phyloP scores from a whole-genome alignment of 2,888 invertebrate genomes.

The Leptinotarsa juncta region DNA sequence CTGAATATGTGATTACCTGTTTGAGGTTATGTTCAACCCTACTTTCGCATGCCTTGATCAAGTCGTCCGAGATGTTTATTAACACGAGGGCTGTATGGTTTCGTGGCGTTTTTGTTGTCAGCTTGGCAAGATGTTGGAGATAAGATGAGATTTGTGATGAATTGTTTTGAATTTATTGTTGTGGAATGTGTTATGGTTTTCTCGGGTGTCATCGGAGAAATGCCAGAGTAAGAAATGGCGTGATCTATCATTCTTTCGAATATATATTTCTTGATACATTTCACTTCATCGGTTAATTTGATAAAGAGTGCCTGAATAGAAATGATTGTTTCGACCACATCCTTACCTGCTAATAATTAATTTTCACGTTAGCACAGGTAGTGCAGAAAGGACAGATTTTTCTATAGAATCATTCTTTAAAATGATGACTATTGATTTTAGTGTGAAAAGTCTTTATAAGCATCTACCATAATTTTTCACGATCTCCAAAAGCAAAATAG shows the following conservation, averaged over 20 bases:
- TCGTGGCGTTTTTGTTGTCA: conserved; percentile 36
- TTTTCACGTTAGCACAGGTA: too few species aligned
- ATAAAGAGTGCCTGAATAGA: background rate
- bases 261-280: background rate
- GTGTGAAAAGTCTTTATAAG: too few species aligned
- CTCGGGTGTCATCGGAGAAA: conserved; percentile 12
- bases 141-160: conserved; percentile 36
- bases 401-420: too few species aligned
- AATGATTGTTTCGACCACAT: too few species aligned
- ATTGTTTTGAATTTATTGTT: conserved; percentile 39
- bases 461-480: too few species aligned
- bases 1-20: conserved; percentile 63
- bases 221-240: conserved; percentile 3
- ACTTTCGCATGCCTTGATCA: conserved; percentile 41
- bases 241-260: conserved; percentile 15
- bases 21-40: conserved; percentile 43
- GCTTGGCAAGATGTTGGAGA: conserved; percentile 38
- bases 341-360: too few species aligned
- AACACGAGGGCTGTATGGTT: conserved; percentile 37
- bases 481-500: too few species aligned
- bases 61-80: conserved; percentile 48
- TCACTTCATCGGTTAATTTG: background rate
- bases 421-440: too few species aligned
- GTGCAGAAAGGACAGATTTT: too few species aligned
- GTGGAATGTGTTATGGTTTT: conserved; percentile 34